Evolutionary conservation across 2,888 invertebrate genomes (phyloP).

Genomic region (Thymelicus acteon): DNA sequence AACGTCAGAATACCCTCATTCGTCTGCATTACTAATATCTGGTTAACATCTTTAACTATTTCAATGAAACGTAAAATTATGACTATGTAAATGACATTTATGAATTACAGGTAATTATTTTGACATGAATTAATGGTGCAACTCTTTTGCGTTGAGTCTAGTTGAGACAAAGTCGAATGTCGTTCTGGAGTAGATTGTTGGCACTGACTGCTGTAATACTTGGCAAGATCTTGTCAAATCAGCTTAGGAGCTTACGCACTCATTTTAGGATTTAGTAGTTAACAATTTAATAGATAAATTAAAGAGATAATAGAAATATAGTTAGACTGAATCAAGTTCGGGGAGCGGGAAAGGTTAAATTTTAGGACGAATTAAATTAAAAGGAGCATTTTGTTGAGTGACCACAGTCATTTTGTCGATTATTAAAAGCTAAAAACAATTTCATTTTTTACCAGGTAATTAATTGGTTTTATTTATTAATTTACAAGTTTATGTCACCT

Average conservation of each 20-base stretch:
- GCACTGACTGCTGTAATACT: constrained; percentile 9
- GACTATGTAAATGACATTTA: constrained; percentile 32
- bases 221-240: constrained; percentile 14
- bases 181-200: constrained; percentile 12
- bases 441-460: too few relatives aligned
- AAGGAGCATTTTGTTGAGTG: too few relatives aligned
- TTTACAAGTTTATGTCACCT: too few relatives aligned
- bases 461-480: too few relatives aligned
- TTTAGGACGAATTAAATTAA: too few relatives aligned
- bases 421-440: too few relatives aligned
- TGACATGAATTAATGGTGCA: constrained; percentile 33
- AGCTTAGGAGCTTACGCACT: not conserved
- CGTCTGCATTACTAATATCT: constrained; percentile 6
- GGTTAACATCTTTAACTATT: constrained; percentile 31
- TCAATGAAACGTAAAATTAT: constrained; percentile 36
- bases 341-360: too few relatives aligned
- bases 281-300: not conserved
- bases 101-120: constrained; percentile 31
- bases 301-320: too few relatives aligned
- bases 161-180: constrained; percentile 23
- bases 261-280: constrained; percentile 1
- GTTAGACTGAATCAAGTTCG: too few relatives aligned
- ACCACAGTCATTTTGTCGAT: too few relatives aligned
- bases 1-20: constrained; percentile 2
- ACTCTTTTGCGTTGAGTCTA: constrained; percentile 3